Conservation (phyloP, 2,888 invertebrate species). For the Ceratothoa steindachneri region DNA sequence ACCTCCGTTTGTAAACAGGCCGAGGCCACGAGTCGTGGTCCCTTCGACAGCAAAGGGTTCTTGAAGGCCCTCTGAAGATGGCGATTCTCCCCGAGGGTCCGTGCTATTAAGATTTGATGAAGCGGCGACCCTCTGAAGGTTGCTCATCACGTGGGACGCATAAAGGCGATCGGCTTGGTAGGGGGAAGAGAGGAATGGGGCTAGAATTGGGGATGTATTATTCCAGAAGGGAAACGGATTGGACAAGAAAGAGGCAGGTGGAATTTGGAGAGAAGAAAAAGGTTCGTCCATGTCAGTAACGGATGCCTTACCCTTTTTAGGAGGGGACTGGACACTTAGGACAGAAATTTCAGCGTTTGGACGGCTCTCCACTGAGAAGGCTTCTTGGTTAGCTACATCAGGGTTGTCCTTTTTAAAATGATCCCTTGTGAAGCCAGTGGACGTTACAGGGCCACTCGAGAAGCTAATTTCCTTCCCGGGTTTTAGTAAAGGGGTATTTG, state of each 20-base stretch:
- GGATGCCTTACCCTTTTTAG: neutral
- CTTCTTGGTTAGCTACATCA: neutral
- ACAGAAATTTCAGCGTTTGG: neutral
- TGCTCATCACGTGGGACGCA: slow-evolving; percentile 45
- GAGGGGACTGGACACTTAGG: neutral
- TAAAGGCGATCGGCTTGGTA: slow-evolving; percentile 43
- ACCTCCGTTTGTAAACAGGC: neutral
- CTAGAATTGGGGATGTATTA: slow-evolving; percentile 20
- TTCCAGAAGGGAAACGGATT: slow-evolving; percentile 42
- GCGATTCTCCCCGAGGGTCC: neutral
- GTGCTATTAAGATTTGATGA: slow-evolving; percentile 16
- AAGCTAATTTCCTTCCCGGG: slow-evolving; percentile 16
- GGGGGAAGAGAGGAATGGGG: slow-evolving; percentile 31
- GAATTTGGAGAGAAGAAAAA: slow-evolving; percentile 9
- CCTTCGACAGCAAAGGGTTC: neutral
- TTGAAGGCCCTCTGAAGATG: neutral
- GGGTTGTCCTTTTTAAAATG: neutral
- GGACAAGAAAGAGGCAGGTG: slow-evolving; percentile 22
- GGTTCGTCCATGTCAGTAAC: neutral
- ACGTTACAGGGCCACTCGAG: neutral
- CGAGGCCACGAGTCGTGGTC: neutral
- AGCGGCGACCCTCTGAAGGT: slow-evolving; percentile 44
- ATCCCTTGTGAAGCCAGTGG: neutral
- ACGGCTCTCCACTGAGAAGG: neutral
- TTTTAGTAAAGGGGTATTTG: slow-evolving; percentile 1